These are phyloP conservation scores for Vombatus ursinus DNA, from an alignment of 2,113 vertebrate species.

Conservation along the genomic window DNA sequence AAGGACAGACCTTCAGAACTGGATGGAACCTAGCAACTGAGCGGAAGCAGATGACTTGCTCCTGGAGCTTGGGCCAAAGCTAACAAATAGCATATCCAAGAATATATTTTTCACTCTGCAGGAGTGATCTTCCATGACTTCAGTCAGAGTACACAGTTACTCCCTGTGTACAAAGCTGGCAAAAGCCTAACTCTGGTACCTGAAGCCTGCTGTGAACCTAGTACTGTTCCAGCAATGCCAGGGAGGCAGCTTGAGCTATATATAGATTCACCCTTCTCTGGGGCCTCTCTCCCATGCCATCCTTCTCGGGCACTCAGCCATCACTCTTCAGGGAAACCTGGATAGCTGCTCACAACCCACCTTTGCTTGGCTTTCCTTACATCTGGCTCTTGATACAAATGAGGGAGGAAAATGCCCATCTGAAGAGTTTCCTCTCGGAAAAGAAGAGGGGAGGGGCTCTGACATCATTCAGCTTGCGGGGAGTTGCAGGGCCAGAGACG, in stretches of 20 bases:
- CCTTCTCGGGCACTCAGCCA: not conserved
- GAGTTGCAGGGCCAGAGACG: not conserved
- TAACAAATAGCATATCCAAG: not conserved
- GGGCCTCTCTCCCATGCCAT: too few species aligned
- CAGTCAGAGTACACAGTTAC: not conserved
- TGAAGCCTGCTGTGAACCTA: not conserved
- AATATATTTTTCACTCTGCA: not conserved
- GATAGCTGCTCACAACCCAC: not conserved
- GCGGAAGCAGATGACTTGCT: not conserved
- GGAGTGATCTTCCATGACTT: not conserved
- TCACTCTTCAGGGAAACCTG: too few species aligned
- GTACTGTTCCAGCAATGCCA: not conserved
- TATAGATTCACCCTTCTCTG: not conserved
- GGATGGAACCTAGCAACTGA: not conserved
- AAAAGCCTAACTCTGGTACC: not conserved
- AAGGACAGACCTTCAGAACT: not conserved
- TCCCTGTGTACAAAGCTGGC: not conserved
- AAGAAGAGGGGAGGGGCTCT: fast-evolving
- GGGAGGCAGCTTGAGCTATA: not conserved
- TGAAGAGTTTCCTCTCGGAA: not conserved
- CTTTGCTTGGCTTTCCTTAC: not conserved
- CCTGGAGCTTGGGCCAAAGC: not conserved
- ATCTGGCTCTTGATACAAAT: constrained; percentile 7
- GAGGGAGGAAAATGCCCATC: not conserved
- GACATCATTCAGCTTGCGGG: fast-evolving